Percentiles rank a stretch among this genome's conserved stretches.
Evolutionary conservation across 2,888 invertebrate species (phyloP).

Genomic region (Disparrhopalites patrizii): DNA sequence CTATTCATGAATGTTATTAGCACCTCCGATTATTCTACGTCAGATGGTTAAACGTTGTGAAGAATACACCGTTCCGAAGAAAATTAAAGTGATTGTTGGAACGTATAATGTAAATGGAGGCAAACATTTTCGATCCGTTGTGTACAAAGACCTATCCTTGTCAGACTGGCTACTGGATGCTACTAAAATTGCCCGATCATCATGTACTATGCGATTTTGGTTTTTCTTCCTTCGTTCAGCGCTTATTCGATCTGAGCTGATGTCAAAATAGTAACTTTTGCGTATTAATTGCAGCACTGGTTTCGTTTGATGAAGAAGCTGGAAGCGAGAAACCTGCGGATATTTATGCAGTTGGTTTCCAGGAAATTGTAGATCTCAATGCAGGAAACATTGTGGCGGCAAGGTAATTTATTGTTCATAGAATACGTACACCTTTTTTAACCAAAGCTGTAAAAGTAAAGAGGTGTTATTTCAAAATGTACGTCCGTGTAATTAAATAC

Average conservation of each 20-base stretch:
- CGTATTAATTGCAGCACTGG: conserved; percentile 50
- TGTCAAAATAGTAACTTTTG: background rate
- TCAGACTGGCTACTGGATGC: conserved; percentile 88
- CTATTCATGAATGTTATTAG: conserved; percentile 51
- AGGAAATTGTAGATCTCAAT: conserved; percentile 98
- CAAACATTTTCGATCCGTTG: conserved; percentile 94
- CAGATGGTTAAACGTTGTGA: conserved; percentile 79
- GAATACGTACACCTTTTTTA: background rate
- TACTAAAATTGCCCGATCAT: conserved; percentile 59
- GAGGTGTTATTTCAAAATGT: background rate
- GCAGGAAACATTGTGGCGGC: conserved; percentile 97
- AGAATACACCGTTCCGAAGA: conserved; percentile 69
- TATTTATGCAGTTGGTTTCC: conserved; percentile 96
- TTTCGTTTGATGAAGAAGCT: conserved; percentile 50
- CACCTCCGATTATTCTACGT: conserved; percentile 74
- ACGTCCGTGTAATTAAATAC: too few relatives aligned
- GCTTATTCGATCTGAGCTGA: background rate
- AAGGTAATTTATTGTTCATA: conserved; percentile 55
- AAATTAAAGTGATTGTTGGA: conserved; percentile 78
- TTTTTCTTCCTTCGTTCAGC: conserved; percentile 1
- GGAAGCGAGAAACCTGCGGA: conserved; percentile 62
- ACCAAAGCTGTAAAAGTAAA: background rate
- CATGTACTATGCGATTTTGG: too few relatives aligned
- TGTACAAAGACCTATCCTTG: conserved; percentile 80
- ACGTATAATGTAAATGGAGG: conserved; percentile 99